These are phyloP conservation scores for Sisor rabdophorus DNA, from an alignment of 2,113 vertebrate species.

Conservation along the genomic window DNA sequence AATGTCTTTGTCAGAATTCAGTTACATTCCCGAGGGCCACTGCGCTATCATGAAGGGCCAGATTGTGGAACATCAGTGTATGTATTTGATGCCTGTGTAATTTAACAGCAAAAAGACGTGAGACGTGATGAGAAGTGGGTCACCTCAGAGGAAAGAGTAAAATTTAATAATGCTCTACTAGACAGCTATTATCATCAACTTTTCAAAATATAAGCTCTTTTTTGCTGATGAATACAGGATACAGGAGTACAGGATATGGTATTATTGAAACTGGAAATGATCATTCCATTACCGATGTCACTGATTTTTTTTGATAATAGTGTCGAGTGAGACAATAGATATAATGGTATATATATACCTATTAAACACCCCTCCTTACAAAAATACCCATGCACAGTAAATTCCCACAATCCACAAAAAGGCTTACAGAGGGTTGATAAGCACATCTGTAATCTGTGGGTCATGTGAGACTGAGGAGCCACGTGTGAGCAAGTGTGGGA, in stretches of 20 bases:
- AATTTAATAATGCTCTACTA: not conserved
- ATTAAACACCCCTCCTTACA: not conserved
- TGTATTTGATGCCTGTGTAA: constrained; percentile 14
- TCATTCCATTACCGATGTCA: constrained; percentile 8
- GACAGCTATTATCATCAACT: not conserved
- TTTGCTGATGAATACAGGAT: not conserved
- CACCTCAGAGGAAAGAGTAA: constrained; percentile 9
- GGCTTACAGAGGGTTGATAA: constrained; percentile 37
- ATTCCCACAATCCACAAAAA: constrained; percentile 32
- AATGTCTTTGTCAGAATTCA: constrained; percentile 43
- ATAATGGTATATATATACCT: not conserved
- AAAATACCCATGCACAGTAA: constrained; percentile 26
- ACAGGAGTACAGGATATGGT: not conserved
- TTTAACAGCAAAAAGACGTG: constrained; percentile 35
- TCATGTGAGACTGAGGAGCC: constrained; percentile 52
- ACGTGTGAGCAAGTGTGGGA: constrained; percentile 60
- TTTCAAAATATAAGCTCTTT: not conserved
- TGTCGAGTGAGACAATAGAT: constrained; percentile 5
- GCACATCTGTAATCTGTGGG: constrained; percentile 49
- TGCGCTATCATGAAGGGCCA: constrained; percentile 40
- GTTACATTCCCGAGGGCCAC: constrained; percentile 38
- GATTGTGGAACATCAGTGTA: constrained; percentile 33
- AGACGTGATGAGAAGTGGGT: constrained; percentile 40
- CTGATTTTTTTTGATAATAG: not conserved
- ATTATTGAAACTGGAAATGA: not conserved